Evolutionary conservation across 2,797 vertebrate genomes (phyloP).

Genomic region (Buceros bicornis): DNA sequence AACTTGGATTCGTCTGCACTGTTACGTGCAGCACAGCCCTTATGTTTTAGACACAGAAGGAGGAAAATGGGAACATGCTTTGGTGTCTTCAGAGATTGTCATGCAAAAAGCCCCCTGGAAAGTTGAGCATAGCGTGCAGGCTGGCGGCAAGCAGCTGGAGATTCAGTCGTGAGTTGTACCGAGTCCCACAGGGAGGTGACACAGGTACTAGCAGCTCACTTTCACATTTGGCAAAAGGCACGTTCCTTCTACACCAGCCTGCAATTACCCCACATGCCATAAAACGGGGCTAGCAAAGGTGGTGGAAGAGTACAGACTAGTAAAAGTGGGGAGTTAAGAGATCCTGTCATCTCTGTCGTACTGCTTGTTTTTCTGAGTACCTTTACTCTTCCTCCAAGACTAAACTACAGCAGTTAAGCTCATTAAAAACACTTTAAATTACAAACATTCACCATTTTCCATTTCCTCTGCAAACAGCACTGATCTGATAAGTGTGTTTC

Average conservation of each 20-base stretch:
- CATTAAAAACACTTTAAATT: constrained; percentile 44
- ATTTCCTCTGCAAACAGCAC: constrained; percentile 67
- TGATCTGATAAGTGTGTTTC: constrained; percentile 66
- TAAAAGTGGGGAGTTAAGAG: not conserved
- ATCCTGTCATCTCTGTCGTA: not conserved
- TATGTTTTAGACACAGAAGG: not conserved
- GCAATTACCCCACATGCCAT: constrained; percentile 9
- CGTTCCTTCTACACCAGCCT: not conserved
- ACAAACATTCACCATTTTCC: constrained; percentile 52
- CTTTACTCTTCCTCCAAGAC: constrained; percentile 14
- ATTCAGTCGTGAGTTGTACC: not conserved
- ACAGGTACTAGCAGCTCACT: not conserved
- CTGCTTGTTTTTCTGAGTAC: constrained; percentile 34
- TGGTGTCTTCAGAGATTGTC: not conserved
- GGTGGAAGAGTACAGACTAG: not conserved
- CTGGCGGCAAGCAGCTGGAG: not conserved
- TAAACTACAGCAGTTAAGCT: constrained; percentile 25
- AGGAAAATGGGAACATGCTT: not conserved
- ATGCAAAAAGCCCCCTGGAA: not conserved
- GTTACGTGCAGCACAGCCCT: constrained; percentile 25
- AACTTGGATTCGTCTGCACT: not conserved
- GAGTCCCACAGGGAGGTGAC: not conserved
- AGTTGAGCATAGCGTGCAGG: not conserved
- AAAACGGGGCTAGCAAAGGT: not conserved
- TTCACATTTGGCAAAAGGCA: not conserved